Percentiles rank a stretch among this genome's conserved stretches.
phyloP scores from a whole-genome alignment of 2,888 invertebrate genomes.

The Heliconius hortense region DNA sequence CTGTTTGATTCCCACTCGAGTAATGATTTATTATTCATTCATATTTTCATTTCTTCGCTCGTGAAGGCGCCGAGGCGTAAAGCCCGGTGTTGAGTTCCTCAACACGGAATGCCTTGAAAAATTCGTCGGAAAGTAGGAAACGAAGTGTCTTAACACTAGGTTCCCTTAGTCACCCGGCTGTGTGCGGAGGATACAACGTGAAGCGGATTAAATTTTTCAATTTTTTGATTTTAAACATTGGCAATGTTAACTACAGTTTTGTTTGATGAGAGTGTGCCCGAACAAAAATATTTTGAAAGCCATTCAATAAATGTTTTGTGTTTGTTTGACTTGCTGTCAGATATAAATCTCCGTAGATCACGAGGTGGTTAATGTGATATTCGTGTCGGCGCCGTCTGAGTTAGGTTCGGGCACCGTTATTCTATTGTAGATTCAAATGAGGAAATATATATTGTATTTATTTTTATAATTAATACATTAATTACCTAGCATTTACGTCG shows the following conservation, averaged over 20 bases:
- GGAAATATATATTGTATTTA: conserved; percentile 63
- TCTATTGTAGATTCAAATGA: conserved; percentile 76
- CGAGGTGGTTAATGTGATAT: conserved; percentile 80
- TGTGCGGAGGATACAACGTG: no score
- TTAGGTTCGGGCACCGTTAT: conserved; percentile 68
- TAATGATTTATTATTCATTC: no score
- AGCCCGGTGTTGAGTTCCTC: no score
- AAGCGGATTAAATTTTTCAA: no score
- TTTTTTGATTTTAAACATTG: not conserved
- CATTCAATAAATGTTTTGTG: conserved; percentile 35
- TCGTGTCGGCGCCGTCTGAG: conserved; percentile 75
- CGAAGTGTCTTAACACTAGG: no score
- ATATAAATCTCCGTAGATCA: conserved; percentile 78
- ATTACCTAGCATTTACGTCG: not conserved
- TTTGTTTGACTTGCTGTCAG: conserved; percentile 62
- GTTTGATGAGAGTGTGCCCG: conserved; percentile 24
- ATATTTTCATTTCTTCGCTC: no score
- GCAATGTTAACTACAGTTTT: conserved; percentile 12
- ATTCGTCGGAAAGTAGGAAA: not conserved
- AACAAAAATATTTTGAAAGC: conserved; percentile 40
- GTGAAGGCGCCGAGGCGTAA: no score
- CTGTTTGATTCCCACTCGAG: no score
- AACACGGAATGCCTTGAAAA: no score
- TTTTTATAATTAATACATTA: conserved; percentile 59
- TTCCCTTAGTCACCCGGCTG: no score